Evolutionary conservation across 2,888 invertebrate species (phyloP).

Genomic region (Trichopoda pennipes): DNA sequence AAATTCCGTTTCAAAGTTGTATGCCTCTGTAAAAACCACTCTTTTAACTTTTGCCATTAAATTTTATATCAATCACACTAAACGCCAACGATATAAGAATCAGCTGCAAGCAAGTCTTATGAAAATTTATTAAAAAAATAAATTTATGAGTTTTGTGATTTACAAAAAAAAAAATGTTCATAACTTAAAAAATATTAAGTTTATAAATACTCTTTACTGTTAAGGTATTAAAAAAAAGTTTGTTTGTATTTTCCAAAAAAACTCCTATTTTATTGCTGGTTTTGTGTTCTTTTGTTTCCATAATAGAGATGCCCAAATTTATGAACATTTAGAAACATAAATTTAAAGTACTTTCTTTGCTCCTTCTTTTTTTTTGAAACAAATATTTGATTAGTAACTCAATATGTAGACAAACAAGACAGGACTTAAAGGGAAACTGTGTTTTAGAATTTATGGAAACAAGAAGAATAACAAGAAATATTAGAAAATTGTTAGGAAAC

Average conservation of each 20-base stretch:
- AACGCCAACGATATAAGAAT: neutral
- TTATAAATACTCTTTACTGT: slow-evolving; percentile 4
- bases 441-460: neutral
- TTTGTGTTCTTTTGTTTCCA: slow-evolving; percentile 3
- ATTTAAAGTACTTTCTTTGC: slow-evolving; percentile 23
- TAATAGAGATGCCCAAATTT: slow-evolving; percentile 53
- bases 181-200: neutral
- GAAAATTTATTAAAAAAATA: neutral
- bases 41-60: neutral
- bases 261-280: neutral
- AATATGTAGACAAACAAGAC: slow-evolving; percentile 48
- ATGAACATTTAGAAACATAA: slow-evolving; percentile 46
- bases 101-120: neutral
- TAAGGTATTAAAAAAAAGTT: slow-evolving; percentile 27
- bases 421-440: slow-evolving; percentile 37
- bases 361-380: slow-evolving; percentile 1
- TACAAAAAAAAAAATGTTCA: neutral
- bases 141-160: neutral
- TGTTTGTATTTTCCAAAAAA: slow-evolving; percentile 34
- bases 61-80: neutral
- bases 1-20: too few species aligned
- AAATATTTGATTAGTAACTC: slow-evolving; percentile 62
- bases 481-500: slow-evolving; percentile 14
- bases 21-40: too few species aligned
- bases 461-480: slow-evolving; percentile 1